Base-by-base conservation (phyloP, 2,888 invertebrate species). In the Cancer borealis region DNA sequence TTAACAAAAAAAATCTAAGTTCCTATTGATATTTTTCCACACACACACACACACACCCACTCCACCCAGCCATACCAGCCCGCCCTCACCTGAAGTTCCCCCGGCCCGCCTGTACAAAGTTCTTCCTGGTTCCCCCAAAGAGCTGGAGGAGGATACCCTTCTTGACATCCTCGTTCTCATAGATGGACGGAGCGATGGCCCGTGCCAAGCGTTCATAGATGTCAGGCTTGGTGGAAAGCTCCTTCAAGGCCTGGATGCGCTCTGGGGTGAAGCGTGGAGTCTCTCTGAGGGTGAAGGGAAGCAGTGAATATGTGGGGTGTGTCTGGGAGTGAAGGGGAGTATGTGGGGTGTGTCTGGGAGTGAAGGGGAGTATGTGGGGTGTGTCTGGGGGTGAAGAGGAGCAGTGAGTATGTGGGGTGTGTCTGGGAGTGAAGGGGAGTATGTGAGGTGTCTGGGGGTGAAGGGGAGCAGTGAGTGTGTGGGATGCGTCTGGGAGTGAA, bases 101-200 rank as follows among this genome's bases (percentile, higher is more conserved):
- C 95, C 99, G 97, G 0, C 99, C 99, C 54, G 98, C 97, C 10
- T 98, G 97, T 3, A 97, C 97, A 96, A 98, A 98, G 95, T 98
- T 98, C 96, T 99, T 99, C 96, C 98, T 98, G 0, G 99, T 99
- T 0, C 99, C 99, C 4, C 99, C 99, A 96, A 99, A 98, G 88
- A 99, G 97, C 96, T 99, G 99, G 93, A 99, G 97, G 30, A 99
- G 97, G 95, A 99, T 98, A 3, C 99, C 99, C 96, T 99, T 99
- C 97, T 99, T 99, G 95, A 99, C 98, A 96, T 99, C 99, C 95
- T 98, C 98, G 97, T 99, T 99, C 97, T 99, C 99, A 96, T 99
- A 99, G 96, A 99, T 99, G 14, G 99, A 99, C 0, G 99, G 99
- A 0, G 99, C 99, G 96, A 99, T 98, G 73, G 99, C 99, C 66